phyloP scores from a whole-genome alignment of 2,797 vertebrate genomes.

The Carcharodon carcharias region DNA sequence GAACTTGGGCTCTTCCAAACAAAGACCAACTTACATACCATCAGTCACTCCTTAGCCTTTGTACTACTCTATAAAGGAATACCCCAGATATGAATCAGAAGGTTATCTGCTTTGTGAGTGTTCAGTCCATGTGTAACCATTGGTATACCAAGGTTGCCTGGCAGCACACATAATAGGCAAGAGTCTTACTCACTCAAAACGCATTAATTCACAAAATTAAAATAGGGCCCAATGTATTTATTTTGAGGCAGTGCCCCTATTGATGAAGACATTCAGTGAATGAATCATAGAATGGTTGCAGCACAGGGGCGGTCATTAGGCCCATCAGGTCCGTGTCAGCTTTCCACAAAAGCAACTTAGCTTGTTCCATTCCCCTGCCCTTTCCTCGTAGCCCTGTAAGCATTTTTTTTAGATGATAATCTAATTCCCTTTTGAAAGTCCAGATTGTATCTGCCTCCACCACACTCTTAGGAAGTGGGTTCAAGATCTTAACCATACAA shows the following conservation, averaged over 20 bases:
- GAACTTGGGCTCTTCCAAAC: background rate
- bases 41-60: background rate
- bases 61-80: background rate
- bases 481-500: background rate
- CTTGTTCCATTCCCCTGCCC: background rate
- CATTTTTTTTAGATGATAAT: background rate
- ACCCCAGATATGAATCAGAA: background rate
- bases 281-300: background rate
- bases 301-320: background rate
- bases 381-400: background rate
- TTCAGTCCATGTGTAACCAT: background rate
- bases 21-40: background rate
- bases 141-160: background rate
- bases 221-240: background rate
- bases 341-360: background rate
- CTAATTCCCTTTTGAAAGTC: background rate
- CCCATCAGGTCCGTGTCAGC: background rate
- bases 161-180: background rate
- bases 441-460: background rate
- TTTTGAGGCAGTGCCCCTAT: background rate
- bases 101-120: background rate
- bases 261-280: background rate
- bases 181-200: background rate
- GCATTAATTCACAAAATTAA: background rate
- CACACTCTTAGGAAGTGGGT: background rate